phyloP scores from a whole-genome alignment of 2,888 invertebrate genomes.

The Sphecodes monilicornis region DNA sequence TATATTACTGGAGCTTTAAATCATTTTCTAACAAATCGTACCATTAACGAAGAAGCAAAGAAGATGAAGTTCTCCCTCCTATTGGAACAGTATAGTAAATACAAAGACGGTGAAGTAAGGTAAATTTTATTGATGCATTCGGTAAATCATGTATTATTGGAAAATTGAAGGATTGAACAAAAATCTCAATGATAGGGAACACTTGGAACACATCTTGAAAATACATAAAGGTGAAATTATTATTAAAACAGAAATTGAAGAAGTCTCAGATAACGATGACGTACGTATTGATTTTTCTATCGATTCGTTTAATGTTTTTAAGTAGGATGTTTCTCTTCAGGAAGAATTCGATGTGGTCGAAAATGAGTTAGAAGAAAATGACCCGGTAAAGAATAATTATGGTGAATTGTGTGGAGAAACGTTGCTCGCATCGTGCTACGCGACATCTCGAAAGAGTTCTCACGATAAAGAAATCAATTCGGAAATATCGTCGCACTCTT shows the following conservation, averaged over 20 bases:
- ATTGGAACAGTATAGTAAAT: conserved; percentile 75
- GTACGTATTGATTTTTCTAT: conserved; percentile 62
- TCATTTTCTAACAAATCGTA: conserved; percentile 84
- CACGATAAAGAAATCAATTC: conserved; percentile 29
- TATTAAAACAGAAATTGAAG: conserved; percentile 72
- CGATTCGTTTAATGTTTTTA: not conserved
- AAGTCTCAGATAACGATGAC: conserved; percentile 77
- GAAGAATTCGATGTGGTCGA: conserved; percentile 79
- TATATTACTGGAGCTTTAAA: conserved; percentile 84
- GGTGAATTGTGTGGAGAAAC: conserved; percentile 79
- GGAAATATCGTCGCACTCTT: not conserved
- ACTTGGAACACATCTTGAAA: conserved; percentile 77
- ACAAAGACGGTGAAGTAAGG: conserved; percentile 75
- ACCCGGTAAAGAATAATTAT: conserved; percentile 76
- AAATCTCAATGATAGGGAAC: conserved; percentile 66
- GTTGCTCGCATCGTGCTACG: conserved; percentile 76
- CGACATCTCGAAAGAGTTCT: conserved; percentile 46
- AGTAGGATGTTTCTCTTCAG: conserved; percentile 55
- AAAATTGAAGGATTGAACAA: conserved; percentile 12
- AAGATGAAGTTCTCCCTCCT: conserved; percentile 74
- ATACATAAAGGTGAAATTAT: conserved; percentile 73
- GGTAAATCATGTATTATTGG: not conserved
- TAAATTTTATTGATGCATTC: conserved; percentile 39
- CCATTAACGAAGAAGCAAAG: conserved; percentile 85
- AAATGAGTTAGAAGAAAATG: conserved; percentile 79